phyloP scores from a whole-genome alignment of 2,888 invertebrate species.

The Diaprepes abbreviatus region DNA sequence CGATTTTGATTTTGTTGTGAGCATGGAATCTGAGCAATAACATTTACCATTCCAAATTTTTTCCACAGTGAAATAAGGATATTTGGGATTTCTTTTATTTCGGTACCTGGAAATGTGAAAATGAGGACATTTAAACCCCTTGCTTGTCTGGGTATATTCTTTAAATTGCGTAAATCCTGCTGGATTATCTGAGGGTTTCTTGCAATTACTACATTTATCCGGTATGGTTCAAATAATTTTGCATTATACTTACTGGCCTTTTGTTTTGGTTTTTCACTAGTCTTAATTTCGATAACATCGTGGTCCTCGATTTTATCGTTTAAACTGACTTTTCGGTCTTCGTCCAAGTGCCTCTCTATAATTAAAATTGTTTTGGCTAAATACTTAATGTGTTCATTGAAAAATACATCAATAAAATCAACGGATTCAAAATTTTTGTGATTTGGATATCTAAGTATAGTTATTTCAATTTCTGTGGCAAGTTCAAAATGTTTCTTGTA shows the following conservation, averaged over 20 bases:
- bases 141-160: neutral
- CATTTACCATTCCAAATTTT: constrained; percentile 29
- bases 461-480: neutral
- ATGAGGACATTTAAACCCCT: neutral
- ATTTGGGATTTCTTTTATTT: constrained; percentile 1
- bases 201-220: neutral
- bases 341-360: neutral
- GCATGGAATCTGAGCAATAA: constrained; percentile 32
- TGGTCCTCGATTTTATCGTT: neutral
- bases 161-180: neutral
- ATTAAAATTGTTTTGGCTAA: neutral
- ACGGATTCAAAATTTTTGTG: neutral
- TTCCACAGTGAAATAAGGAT: constrained; percentile 23
- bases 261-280: neutral
- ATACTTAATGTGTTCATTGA: neutral
- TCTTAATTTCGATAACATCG: neutral
- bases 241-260: neutral
- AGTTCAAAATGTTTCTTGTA: constrained; percentile 1
- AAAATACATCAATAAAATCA: neutral
- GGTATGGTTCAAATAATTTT: neutral
- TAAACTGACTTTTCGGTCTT: too few relatives aligned
- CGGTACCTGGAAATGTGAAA: neutral
- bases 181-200: neutral
- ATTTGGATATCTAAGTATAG: neutral
- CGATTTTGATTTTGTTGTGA: neutral